Base-by-base conservation (phyloP, 2,888 invertebrate species). In the Romanomermis culicivorax region DNA sequence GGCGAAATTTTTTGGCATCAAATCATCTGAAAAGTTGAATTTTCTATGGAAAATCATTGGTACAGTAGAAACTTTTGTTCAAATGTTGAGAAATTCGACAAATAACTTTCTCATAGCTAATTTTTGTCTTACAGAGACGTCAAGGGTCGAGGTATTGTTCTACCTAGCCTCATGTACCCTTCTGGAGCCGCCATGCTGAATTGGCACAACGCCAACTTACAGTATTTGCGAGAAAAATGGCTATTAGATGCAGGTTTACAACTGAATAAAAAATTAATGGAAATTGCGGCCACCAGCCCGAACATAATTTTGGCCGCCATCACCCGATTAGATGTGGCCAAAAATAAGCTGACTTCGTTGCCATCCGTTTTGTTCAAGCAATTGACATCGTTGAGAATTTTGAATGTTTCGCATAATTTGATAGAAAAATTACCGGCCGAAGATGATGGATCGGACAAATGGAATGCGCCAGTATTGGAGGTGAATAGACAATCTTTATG, bases 271-370 rank as follows among this genome's bases (percentile, higher is more conserved):
- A 80, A 81, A 63, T 72, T 91, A 27, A n/a, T n/a, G n/a, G n/a
- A n/a, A n/a, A n/a, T n/a, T n/a, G 78, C 80, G 25, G 62, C 63
- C 4, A 4, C 45, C 4, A 1, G 58, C 59, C n/a, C 25, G 23
- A 14, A 29, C n/a, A 56, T 63, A 45, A 80, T 85, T 0, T 72
- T 89, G n/a, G 82, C 81, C 64, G 88, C 91, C 0, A 81, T 97
- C 56, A 97, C 95, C 0, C 77, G 91, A 42, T 74, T 95, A 27
- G 95, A 97, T 70, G 77, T 95, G 45, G 88, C 91, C 4, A 81
- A 82, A 68, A 97, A 95, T 71, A 79, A 80, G 56, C 75, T 97
- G 52, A 77, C 79, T 0, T 74, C 77, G 27, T 70, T 95, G 61
- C 95, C 95, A 0, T 71, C 79, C 1, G 80, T 81, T 55, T 74